A percentile compares a stretch with the other conserved stretches of the same genome.
Evolutionary conservation across 2,888 invertebrate species (phyloP).

Genomic region (Cephus pygmeus): DNA sequence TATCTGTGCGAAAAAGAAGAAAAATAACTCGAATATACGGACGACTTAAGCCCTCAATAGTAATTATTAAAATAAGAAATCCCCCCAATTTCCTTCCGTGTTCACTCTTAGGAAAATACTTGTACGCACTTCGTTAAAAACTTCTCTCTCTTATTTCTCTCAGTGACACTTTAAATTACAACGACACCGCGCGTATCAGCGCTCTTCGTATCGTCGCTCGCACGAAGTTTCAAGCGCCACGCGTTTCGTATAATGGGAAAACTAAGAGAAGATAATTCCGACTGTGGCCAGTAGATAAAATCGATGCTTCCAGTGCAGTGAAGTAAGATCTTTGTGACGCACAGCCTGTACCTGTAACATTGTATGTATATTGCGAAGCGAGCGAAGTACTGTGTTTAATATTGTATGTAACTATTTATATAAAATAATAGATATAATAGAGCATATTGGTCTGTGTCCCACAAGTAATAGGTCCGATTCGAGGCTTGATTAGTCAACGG

Average conservation of each 20-base stretch:
- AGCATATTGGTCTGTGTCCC: slow-evolving; percentile 37
- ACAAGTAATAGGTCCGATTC: slow-evolving; percentile 29
- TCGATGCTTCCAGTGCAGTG: slow-evolving; percentile 42
- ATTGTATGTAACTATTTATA: slow-evolving; percentile 50
- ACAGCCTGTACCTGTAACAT: slow-evolving; percentile 47
- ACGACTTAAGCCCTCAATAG: background rate
- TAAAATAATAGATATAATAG: slow-evolving; percentile 30
- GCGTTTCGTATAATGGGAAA: background rate
- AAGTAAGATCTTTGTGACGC: slow-evolving; percentile 37
- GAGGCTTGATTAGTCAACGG: slow-evolving; percentile 29
- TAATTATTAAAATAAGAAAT: background rate
- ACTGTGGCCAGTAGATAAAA: slow-evolving; percentile 40
- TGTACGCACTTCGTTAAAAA: background rate
- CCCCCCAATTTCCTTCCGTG: background rate
- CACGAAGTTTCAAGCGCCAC: background rate
- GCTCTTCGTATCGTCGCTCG: background rate
- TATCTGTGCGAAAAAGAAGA: background rate
- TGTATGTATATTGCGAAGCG: slow-evolving; percentile 46
- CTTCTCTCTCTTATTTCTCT: background rate
- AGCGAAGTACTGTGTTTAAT: slow-evolving; percentile 42
- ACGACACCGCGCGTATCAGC: background rate
- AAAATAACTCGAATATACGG: background rate
- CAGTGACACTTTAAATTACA: background rate
- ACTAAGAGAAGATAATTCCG: background rate
- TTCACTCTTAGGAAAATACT: background rate